Percentiles rank a stretch among this genome's conserved stretches.
These are phyloP conservation scores for Cepaea nemoralis DNA, from an alignment of 1,140 invertebrate species.

Conservation along the genomic window DNA sequence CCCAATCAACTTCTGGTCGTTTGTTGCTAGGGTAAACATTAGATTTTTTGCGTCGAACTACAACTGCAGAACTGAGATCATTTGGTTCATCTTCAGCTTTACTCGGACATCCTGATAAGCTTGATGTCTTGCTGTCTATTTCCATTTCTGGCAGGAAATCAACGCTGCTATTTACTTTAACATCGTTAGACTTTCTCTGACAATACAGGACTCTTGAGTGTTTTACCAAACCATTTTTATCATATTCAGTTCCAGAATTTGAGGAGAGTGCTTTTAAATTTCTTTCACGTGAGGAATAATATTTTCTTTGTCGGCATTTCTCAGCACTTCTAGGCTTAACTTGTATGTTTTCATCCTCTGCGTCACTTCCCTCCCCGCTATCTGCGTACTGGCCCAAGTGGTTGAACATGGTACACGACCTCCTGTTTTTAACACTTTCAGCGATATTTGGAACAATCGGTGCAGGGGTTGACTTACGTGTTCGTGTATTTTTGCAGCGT, in stretches of 20 bases:
- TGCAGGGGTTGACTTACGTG: background rate
- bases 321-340: background rate
- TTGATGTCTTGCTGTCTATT: background rate
- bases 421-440: constrained; percentile 32
- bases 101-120: background rate
- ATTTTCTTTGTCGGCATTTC: too few relatives aligned
- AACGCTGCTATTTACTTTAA: background rate
- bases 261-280: background rate
- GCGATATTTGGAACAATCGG: constrained; percentile 30
- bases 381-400: constrained; percentile 37
- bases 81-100: background rate
- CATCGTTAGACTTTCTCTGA: background rate
- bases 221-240: background rate
- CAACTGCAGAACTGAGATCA: constrained; percentile 1
- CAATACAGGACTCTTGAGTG: background rate
- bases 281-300: background rate
- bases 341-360: background rate
- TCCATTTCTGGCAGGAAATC: background rate
- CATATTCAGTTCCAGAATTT: background rate
- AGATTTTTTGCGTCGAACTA: constrained; percentile 21
- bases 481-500: background rate
- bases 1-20: constrained; percentile 11
- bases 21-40: background rate
- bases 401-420: constrained; percentile 38
- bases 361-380: constrained; percentile 14